These are phyloP conservation scores for Hermetia illucens DNA, from an alignment of 1,140 invertebrate genomes.

Conservation along the genomic window DNA sequence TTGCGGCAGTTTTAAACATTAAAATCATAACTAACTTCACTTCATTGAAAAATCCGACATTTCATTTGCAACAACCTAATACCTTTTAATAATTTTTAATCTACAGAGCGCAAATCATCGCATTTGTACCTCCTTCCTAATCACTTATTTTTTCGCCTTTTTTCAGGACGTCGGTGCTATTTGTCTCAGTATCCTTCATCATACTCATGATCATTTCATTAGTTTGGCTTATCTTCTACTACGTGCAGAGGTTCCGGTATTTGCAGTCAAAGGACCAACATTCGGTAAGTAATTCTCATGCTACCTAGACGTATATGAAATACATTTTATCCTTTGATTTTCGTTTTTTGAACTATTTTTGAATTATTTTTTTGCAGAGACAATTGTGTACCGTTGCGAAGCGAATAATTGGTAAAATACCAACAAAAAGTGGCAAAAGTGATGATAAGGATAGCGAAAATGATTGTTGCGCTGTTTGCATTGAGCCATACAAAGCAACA, in stretches of 20 bases:
- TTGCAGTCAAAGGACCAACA: constrained; percentile 73
- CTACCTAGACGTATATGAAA: too few species aligned
- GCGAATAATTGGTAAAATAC: constrained; percentile 80
- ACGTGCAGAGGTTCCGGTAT: constrained; percentile 82
- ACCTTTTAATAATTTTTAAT: too few species aligned
- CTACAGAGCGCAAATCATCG: too few species aligned
- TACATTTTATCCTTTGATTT: background rate
- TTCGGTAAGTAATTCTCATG: constrained; percentile 25
- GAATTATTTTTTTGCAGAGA: constrained; percentile 42
- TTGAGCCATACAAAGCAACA: constrained; percentile 72
- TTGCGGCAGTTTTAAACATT: too few species aligned
- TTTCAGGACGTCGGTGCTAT: constrained; percentile 72
- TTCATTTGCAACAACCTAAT: too few species aligned
- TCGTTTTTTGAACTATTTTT: constrained; percentile 9
- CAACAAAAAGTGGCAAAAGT: constrained; percentile 65
- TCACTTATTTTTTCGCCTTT: constrained; percentile 16
- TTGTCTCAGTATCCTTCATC: constrained; percentile 89
- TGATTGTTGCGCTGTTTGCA: constrained; percentile 86
- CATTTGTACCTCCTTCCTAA: too few species aligned
- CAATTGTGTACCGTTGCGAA: constrained; percentile 77
- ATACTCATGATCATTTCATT: constrained; percentile 87
- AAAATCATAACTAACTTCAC: too few species aligned
- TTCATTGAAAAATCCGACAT: too few species aligned
- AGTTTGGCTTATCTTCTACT: constrained; percentile 90
- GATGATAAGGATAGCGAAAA: constrained; percentile 73